Percentiles rank a stretch among this genome's conserved stretches.
These are phyloP conservation scores for Byasa hedistus DNA, from an alignment of 2,888 invertebrate genomes.

Conservation along the genomic window DNA sequence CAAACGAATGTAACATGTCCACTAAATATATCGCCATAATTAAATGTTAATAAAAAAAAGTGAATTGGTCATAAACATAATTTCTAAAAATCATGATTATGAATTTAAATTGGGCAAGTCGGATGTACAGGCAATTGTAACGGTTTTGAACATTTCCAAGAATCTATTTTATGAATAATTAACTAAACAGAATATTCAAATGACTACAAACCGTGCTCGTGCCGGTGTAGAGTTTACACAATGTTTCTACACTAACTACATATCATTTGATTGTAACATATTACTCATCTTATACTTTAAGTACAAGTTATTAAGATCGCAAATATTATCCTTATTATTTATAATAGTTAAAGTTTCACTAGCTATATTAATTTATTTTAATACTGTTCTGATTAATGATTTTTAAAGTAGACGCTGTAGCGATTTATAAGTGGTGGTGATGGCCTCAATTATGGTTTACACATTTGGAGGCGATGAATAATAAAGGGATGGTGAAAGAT, in stretches of 20 bases:
- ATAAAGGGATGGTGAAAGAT: too few species aligned
- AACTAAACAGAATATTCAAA: slow-evolving; percentile 8
- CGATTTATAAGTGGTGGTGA: too few species aligned
- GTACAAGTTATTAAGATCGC: too few species aligned
- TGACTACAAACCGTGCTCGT: background rate
- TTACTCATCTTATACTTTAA: too few species aligned
- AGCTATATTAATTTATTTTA: too few species aligned
- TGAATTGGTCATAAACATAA: slow-evolving; percentile 29
- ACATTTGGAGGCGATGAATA: too few species aligned
- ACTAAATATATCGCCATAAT: slow-evolving; percentile 27
- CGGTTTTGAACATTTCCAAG: slow-evolving; percentile 13
- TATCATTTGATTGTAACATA: background rate
- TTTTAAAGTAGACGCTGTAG: too few species aligned
- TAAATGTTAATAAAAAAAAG: slow-evolving; percentile 29
- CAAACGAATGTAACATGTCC: slow-evolving; percentile 20
- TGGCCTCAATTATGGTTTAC: too few species aligned
- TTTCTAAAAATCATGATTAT: slow-evolving; percentile 24
- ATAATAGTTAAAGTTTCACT: too few species aligned
- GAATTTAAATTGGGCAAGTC: slow-evolving; percentile 26
- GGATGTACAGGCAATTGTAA: slow-evolving; percentile 20
- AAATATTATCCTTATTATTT: too few species aligned
- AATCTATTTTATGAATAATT: slow-evolving; percentile 5
- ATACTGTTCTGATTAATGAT: too few species aligned
- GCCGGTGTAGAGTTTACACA: background rate
- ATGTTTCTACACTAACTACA: background rate